Conservation (phyloP, 1,140 invertebrate genomes). For the Brachionus paranguensis region DNA sequence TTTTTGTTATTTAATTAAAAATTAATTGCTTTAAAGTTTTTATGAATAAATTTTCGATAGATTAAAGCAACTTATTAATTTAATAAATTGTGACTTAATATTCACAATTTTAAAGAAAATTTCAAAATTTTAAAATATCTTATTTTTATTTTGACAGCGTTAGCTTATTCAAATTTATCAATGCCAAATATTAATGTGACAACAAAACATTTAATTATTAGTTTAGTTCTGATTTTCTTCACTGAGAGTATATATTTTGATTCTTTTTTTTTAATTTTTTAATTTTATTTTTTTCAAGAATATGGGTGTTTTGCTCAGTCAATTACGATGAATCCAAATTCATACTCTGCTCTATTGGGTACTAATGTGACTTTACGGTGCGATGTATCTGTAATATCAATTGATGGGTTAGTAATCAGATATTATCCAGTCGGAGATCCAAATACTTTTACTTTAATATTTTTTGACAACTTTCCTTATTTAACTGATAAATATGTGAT, state of each 20-base stretch:
- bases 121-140: not conserved
- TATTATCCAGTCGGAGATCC: not conserved
- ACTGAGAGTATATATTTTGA: not conserved
- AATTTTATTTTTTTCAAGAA: not conserved
- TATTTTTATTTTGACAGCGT: not conserved
- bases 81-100: conserved; percentile 9
- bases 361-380: conserved; percentile 10
- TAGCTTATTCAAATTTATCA: not conserved
- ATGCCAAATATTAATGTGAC: not conserved
- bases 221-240: not conserved
- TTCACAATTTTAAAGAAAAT: not conserved
- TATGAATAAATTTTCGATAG: not conserved
- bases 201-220: not conserved
- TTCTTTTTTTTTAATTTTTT: not conserved
- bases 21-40: not conserved
- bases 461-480: not conserved
- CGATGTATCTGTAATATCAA: not conserved
- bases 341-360: not conserved
- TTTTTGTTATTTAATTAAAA: not conserved
- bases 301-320: not conserved
- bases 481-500: not conserved
- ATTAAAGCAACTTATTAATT: not conserved
- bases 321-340: not conserved
- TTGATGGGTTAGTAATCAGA: not conserved
- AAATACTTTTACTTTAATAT: not conserved